Conservation (phyloP, 1,140 invertebrate genomes). For the Vollenhovia emeryi region DNA sequence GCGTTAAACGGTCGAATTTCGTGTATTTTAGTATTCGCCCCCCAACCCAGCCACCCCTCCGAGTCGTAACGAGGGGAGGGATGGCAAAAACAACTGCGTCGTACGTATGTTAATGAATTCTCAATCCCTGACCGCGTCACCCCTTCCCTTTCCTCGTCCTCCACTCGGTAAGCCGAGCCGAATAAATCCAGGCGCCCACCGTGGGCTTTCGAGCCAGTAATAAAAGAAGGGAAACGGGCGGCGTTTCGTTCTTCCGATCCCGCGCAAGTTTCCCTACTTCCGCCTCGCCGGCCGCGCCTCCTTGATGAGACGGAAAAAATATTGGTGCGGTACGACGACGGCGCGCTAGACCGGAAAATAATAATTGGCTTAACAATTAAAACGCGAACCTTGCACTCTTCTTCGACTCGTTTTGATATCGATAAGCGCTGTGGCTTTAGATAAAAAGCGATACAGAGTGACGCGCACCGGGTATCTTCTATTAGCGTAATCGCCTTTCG, state of each 20-base stretch:
- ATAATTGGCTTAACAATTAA: slow-evolving; percentile 43
- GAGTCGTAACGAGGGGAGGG: background rate
- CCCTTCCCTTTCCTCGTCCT: background rate
- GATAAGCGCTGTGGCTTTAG: slow-evolving; percentile 1
- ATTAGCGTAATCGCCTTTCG: background rate
- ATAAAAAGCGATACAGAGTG: slow-evolving; percentile 15
- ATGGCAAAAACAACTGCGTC: slow-evolving; percentile 6
- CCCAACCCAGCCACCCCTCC: too few relatives aligned
- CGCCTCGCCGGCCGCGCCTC: slow-evolving; percentile 10
- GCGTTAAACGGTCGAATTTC: slow-evolving; percentile 22
- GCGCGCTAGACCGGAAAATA: slow-evolving; percentile 12
- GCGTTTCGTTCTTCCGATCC: slow-evolving; percentile 5
- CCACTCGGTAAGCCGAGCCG: slow-evolving; percentile 12
- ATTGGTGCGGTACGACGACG: background rate
- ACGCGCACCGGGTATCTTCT: background rate
- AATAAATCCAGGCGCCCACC: slow-evolving; percentile 43
- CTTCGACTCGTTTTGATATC: background rate
- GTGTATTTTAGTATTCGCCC: slow-evolving; percentile 10
- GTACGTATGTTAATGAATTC: slow-evolving; percentile 46
- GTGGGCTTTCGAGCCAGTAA: background rate
- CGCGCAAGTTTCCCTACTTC: slow-evolving; percentile 41
- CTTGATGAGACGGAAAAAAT: slow-evolving; percentile 24
- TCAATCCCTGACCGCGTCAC: background rate
- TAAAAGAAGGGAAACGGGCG: slow-evolving; percentile 50
- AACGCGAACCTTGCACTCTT: background rate